Base-by-base conservation (phyloP, 2,113 vertebrate genomes). In the Talpa occidentalis region DNA sequence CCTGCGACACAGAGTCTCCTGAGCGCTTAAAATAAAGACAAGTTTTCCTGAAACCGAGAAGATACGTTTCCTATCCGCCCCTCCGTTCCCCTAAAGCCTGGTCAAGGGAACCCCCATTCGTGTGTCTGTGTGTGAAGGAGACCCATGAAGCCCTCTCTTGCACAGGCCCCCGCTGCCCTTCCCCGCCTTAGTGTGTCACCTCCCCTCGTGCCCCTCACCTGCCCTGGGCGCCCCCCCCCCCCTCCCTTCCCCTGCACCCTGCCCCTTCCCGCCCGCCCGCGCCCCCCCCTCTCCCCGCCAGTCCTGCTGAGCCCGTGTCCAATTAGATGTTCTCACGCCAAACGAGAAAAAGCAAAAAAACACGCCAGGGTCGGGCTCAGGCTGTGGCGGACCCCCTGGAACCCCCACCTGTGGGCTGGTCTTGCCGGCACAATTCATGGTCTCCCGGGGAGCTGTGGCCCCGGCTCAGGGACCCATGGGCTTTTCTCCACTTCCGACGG, bases 401-500 rank as follows among this genome's bases (percentile, higher is more conserved):
- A n/a, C n/a, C 79, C 28, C 59, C 10, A 0, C 22, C 64, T 37
- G 35, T 95, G 10, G 73, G 37, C 80, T 0, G 4, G 35, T 42
- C 74, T 91, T 40, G 84, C 47, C 21, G 96, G 64, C 37, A 10
- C 78, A 47, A 22, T 92, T 97, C 79, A 30, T 73, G n/a, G 85
- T 92, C 87, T 90, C 84, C 64, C 42, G 62, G 42, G 94, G 78
- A 88, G 96, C 93, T 70, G 78, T 6, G 37, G 0, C 28, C 81
- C 24, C 19, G 77, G 92, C 90, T 89, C 69, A 93, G 90, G 77
- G 44, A 80, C 94, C 94, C 76, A 95, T 95, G 95, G 93, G 92
- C 91, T 95, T 87, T 96, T 96, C 95, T 97, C 78, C 0, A 30
- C 67, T 86, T 74, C 62, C 94, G 86, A 98, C 77, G 12, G 47